Evolutionary conservation across 1,140 invertebrate genomes (phyloP).

Genomic region (Diorhabda elongata): DNA sequence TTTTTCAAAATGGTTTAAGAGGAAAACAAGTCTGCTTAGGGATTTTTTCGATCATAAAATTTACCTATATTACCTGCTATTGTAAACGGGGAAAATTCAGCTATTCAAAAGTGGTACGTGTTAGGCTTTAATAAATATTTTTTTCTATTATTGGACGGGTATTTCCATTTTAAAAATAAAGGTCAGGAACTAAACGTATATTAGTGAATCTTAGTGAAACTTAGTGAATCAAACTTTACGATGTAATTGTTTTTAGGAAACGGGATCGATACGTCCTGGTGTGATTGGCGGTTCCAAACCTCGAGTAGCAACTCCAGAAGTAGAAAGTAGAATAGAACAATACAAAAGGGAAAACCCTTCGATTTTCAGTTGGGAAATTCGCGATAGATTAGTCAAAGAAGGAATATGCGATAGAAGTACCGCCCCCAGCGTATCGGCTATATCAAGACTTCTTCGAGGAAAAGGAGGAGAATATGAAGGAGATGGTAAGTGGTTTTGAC

Average conservation of each 20-base stretch:
- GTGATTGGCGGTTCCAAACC: constrained; percentile 79
- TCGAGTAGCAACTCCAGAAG: constrained; percentile 71
- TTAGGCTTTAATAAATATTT: no score
- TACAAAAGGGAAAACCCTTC: constrained; percentile 84
- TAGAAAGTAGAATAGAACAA: constrained; percentile 78
- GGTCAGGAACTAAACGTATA: no score
- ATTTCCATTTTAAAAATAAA: no score
- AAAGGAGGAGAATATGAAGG: constrained; percentile 61
- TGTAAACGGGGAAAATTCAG: no score
- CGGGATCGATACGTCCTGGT: constrained; percentile 76
- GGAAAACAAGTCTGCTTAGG: no score
- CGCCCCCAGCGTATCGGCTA: constrained; percentile 78
- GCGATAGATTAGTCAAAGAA: constrained; percentile 78
- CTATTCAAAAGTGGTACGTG: no score
- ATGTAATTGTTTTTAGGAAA: constrained; percentile 57
- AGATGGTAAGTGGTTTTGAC: constrained; percentile 27
- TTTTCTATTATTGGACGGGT: no score
- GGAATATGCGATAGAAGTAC: constrained; percentile 75
- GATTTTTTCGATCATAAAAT: no score
- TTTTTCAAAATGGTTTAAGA: no score
- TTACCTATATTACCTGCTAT: no score
- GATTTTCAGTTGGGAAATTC: constrained; percentile 89
- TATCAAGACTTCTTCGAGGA: constrained; percentile 75
- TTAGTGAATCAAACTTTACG: no score
- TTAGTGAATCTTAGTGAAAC: no score